Base-by-base conservation (phyloP, 2,888 invertebrate genomes). In the Sphecodes monilicornis region DNA sequence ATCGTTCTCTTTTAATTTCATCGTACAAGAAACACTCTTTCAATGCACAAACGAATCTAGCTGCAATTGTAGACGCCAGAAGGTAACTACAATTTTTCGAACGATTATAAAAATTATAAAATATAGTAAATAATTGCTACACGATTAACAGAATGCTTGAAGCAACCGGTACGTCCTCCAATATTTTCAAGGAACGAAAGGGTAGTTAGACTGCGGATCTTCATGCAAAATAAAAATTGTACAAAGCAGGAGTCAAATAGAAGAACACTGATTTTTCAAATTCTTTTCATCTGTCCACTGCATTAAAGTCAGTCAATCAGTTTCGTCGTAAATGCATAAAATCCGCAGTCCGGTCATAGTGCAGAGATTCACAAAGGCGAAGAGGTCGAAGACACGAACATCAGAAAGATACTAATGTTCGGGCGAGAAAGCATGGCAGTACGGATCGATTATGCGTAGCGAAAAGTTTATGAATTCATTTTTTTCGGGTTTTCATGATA, bases 361-460 rank as follows among this genome's bases (percentile, higher is more conserved):
- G 66, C 29, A 70, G 70, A 70, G 80, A 64, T 70, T 13, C 43
- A 32, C 54, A 78, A 60, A 36, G 32, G 64, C 72, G 43, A 64
- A 78, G 71, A 32, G 22, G 73, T 78, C 60, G 68, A 80, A 73
- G 71, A 6, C 46, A 18, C 46, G 46, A 18, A 46, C 46, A 46
- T 46, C 46, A 18, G 18, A 46, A 18, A 46, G 6, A 46, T 6
- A 46, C 26, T 13, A 1, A 60, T 60, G 26, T 16, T 60, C 60
- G 6, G 26, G 29, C 43, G n/a, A 50, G 60, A 78, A 72, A 78
- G 32, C n/a, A 78, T 80, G 81, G 73, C 66, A 73, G 70, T 29
- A n/a, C 57, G 66, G 50, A 73, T 84, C 76, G 72, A 78, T 73
- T 26, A 68, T 64, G 32, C 69, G 50, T 29, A 57, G 69, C 60